A percentile compares a stretch with the other conserved stretches of the same genome.
Evolutionary conservation across 2,888 invertebrate species (phyloP).

Genomic region (Epistrophe grossulariae): DNA sequence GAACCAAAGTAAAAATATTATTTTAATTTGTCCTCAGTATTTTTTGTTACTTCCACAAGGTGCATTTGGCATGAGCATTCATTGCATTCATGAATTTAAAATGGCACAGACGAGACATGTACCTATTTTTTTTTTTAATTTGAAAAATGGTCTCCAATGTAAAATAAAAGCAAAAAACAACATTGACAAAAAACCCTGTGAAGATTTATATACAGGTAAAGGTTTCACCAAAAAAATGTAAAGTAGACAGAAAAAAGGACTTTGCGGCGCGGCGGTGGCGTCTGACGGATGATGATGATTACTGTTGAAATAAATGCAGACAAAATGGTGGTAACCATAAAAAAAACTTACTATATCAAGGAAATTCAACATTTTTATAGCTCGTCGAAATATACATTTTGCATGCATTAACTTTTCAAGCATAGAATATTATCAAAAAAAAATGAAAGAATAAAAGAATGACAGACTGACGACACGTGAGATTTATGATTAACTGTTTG

Average conservation of each 20-base stretch:
- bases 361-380: constrained; percentile 31
- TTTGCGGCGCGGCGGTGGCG: constrained; percentile 12
- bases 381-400: constrained; percentile 26
- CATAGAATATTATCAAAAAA: background rate
- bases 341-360: background rate
- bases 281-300: constrained; percentile 52
- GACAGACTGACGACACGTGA: constrained; percentile 55
- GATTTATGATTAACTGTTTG: constrained; percentile 34
- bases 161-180: background rate
- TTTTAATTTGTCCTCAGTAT: constrained; percentile 6
- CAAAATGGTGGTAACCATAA: constrained; percentile 29
- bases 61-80: constrained; percentile 23
- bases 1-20: constrained; percentile 23
- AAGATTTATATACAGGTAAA: background rate
- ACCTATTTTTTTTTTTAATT: constrained; percentile 24
- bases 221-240: constrained; percentile 1
- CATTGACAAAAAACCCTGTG: constrained; percentile 29
- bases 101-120: constrained; percentile 49
- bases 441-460: constrained; percentile 7
- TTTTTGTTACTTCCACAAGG: constrained; percentile 1
- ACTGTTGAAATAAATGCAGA: constrained; percentile 47
- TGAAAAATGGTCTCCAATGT: constrained; percentile 51
- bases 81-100: constrained; percentile 54
- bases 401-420: constrained; percentile 36
- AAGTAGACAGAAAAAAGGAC: constrained; percentile 29